Evolutionary conservation across 2,113 vertebrate genomes (phyloP).

Genomic region (Turdus rufiventris): DNA sequence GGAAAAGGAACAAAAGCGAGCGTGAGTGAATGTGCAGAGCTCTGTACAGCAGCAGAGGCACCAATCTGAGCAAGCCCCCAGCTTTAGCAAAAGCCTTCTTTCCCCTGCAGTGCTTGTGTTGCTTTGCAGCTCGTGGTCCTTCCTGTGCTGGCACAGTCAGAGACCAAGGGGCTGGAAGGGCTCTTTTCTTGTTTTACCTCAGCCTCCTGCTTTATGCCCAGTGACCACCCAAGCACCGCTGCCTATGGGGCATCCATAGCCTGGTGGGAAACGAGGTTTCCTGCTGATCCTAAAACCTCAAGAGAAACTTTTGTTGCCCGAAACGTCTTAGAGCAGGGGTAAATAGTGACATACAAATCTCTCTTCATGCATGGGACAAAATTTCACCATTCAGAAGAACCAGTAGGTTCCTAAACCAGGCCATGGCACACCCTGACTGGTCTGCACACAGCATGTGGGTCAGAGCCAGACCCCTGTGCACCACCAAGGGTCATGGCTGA

Average conservation of each 20-base stretch:
- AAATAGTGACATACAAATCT: background rate
- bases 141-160: background rate
- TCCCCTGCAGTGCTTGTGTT: background rate
- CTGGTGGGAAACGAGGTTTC: background rate
- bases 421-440: background rate
- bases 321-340: background rate
- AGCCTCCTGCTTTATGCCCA: background rate
- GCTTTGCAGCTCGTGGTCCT: background rate
- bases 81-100: background rate
- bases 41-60: background rate
- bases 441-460: background rate
- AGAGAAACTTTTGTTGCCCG: background rate
- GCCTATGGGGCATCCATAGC: background rate
- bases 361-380: background rate
- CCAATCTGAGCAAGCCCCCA: background rate
- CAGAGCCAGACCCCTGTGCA: background rate
- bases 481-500: background rate
- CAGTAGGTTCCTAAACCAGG: background rate
- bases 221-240: background rate
- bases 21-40: background rate
- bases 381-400: background rate
- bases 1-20: conserved; percentile 3
- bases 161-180: background rate
- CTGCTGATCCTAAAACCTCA: background rate
- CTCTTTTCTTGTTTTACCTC: background rate